phyloP scores from a whole-genome alignment of 1,140 invertebrate genomes.

The Pollicipes pollicipes region DNA sequence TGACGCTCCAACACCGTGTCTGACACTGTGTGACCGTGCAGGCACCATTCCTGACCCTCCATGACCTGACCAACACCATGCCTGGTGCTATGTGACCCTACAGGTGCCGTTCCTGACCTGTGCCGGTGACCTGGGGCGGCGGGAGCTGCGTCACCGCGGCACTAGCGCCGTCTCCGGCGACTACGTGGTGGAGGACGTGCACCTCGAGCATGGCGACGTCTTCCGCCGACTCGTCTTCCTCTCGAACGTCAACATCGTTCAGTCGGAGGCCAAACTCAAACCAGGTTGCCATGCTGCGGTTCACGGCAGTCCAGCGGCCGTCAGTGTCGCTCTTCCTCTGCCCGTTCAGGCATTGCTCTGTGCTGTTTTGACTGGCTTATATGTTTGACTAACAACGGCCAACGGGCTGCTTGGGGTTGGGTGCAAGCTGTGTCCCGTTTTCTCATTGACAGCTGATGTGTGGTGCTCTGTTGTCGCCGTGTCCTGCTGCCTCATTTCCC shows the following conservation, averaged over 20 bases:
- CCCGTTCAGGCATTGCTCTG: slow-evolving; percentile 5
- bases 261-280: slow-evolving; percentile 71
- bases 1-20: too few relatives aligned
- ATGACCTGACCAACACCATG: too few relatives aligned
- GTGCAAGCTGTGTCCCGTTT: too few relatives aligned
- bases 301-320: neutral
- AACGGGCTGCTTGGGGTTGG: too few relatives aligned
- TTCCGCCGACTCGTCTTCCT: slow-evolving; percentile 66
- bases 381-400: too few relatives aligned
- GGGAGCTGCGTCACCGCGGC: slow-evolving; percentile 47
- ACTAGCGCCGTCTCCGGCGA: slow-evolving; percentile 58
- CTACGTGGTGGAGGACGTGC: slow-evolving; percentile 76
- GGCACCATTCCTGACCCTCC: too few relatives aligned
- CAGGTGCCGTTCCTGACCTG: slow-evolving; percentile 67
- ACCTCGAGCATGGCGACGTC: slow-evolving; percentile 37
- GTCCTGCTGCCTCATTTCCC: too few relatives aligned
- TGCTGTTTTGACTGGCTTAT: neutral
- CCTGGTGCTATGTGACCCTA: too few relatives aligned
- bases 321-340: neutral
- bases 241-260: slow-evolving; percentile 62
- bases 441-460: too few relatives aligned
- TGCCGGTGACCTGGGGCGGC: slow-evolving; percentile 55
- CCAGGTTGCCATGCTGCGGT: slow-evolving; percentile 30
- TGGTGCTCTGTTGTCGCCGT: too few relatives aligned
- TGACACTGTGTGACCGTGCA: too few relatives aligned